Evolutionary conservation across 2,888 invertebrate species (phyloP).

Genomic region (Ichneumon xanthorius): DNA sequence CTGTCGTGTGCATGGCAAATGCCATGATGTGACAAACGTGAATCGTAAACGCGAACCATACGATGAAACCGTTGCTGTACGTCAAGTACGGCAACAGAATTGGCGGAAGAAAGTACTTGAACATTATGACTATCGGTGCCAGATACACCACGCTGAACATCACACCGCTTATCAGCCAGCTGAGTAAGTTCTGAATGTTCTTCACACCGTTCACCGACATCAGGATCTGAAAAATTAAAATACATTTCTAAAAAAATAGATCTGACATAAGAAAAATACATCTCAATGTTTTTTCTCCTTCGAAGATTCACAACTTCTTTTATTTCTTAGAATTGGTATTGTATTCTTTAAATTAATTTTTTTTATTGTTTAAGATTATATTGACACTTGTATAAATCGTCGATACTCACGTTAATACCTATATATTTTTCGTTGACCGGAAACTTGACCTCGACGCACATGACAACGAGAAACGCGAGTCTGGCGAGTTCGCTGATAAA

Average conservation of each 20-base stretch:
- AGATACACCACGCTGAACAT: conserved; percentile 79
- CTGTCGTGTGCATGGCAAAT: conserved; percentile 81
- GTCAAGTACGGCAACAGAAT: conserved; percentile 78
- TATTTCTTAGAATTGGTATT: no score
- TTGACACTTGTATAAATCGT: neutral
- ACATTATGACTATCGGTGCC: conserved; percentile 77
- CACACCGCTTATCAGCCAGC: conserved; percentile 80
- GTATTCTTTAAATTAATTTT: no score
- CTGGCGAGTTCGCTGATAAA: conserved; percentile 75
- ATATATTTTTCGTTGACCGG: conserved; percentile 81
- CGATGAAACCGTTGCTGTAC: conserved; percentile 80
- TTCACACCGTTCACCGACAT: conserved; percentile 83
- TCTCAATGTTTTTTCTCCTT: no score
- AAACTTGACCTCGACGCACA: conserved; percentile 79
- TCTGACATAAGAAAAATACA: neutral
- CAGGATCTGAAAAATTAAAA: conserved; percentile 74
- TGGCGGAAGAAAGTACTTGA: conserved; percentile 77
- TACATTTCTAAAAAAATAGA: neutral
- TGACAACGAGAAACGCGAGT: conserved; percentile 79
- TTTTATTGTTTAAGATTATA: neutral
- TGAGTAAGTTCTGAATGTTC: conserved; percentile 78
- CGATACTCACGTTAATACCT: conserved; percentile 80
- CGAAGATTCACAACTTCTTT: no score
- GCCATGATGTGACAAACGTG: conserved; percentile 79
- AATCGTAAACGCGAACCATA: conserved; percentile 78